Conservation (phyloP, 2,888 invertebrate genomes). For the Rhyacophila evoluta region DNA sequence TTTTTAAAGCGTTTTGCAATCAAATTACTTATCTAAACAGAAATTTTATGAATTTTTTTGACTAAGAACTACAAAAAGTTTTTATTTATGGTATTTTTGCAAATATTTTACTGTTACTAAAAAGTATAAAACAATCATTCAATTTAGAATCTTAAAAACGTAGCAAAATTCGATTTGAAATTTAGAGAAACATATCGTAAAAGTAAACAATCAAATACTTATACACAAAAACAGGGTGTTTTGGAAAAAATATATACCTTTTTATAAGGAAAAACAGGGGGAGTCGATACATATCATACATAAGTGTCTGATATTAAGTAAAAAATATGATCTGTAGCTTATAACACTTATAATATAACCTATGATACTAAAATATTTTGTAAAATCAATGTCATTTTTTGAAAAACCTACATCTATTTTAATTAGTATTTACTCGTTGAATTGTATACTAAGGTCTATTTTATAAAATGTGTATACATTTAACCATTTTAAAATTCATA, state of each 20-base stretch:
- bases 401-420: constrained; percentile 50
- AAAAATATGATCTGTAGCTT: constrained; percentile 57
- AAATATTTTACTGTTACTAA: neutral
- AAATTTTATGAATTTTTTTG: neutral
- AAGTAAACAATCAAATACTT: constrained; percentile 39
- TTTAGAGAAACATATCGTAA: neutral
- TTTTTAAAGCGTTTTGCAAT: neutral
- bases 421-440: constrained; percentile 45
- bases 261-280: constrained; percentile 49
- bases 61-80: neutral
- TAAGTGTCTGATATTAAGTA: constrained; percentile 53
- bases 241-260: constrained; percentile 41
- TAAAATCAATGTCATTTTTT: constrained; percentile 69
- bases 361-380: constrained; percentile 57
- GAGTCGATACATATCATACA: constrained; percentile 55
- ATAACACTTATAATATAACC: constrained; percentile 58
- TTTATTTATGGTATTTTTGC: too few relatives aligned
- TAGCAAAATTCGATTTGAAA: neutral
- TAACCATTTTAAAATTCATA: constrained; percentile 40
- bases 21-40: neutral
- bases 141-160: neutral
- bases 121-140: neutral
- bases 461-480: constrained; percentile 43
- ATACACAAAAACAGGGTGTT: constrained; percentile 46
- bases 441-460: constrained; percentile 49